Conservation (phyloP, 2,797 vertebrate species). For the Babyrousa celebensis region DNA sequence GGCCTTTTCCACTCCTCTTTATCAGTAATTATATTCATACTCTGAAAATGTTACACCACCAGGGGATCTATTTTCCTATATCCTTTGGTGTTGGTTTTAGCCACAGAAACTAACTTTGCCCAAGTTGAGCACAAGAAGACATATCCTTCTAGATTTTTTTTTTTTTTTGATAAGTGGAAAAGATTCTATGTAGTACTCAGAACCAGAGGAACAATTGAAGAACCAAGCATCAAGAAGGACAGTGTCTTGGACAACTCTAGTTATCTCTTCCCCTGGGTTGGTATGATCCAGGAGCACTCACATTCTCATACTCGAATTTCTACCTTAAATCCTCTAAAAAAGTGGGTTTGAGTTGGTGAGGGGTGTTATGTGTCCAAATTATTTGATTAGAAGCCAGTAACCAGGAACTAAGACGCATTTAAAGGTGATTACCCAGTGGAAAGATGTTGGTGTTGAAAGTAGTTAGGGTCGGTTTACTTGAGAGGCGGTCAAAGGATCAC, state of each 20-base stretch:
- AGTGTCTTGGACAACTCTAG: not conserved
- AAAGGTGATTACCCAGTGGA: not conserved
- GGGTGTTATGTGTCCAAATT: not conserved
- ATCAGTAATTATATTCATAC: not conserved
- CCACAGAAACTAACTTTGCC: not conserved
- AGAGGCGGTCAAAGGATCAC: not conserved
- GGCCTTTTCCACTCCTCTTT: not conserved
- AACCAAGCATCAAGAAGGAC: not conserved
- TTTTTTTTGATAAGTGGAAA: not conserved
- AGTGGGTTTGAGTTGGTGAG: not conserved
- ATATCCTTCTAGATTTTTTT: not conserved
- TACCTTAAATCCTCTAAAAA: conserved; percentile 3
- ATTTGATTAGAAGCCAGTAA: not conserved
- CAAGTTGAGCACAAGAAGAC: not conserved
- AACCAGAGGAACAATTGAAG: not conserved
- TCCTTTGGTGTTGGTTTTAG: conserved; percentile 32
- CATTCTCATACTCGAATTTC: not conserved
- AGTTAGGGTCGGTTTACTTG: not conserved
- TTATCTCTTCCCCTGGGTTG: not conserved
- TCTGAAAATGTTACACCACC: not conserved
- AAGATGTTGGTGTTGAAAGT: too few species aligned
- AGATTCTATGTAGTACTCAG: not conserved
- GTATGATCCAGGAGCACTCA: not conserved
- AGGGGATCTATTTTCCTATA: not conserved
- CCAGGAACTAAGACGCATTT: not conserved